Conservation (phyloP, 2,797 vertebrate genomes). For the Sparus aurata region DNA sequence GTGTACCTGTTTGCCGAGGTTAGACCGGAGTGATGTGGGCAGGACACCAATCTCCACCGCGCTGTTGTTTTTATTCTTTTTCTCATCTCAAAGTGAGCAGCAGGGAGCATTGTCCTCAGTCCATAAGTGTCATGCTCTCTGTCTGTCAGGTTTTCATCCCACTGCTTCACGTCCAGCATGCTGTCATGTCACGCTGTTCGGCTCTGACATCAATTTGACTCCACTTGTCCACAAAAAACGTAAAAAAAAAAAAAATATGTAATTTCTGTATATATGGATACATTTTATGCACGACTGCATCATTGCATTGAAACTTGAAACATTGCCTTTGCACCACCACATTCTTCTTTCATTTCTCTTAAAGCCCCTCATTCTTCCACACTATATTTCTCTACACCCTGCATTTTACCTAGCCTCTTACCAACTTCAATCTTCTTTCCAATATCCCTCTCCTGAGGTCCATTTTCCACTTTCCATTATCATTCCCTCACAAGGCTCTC, state of each 20-base stretch:
- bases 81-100: constrained; percentile 35
- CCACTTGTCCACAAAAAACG: constrained; percentile 10
- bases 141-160: constrained; percentile 37
- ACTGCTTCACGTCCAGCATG: constrained; percentile 25
- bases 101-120: constrained; percentile 45
- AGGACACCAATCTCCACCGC: constrained; percentile 28
- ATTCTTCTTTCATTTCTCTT: constrained; percentile 31
- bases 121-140: constrained; percentile 36
- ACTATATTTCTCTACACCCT: constrained; percentile 39
- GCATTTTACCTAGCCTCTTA: constrained; percentile 59
- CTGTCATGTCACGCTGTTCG: constrained; percentile 33
- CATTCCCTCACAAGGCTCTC: constrained; percentile 66
- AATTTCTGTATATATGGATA: background rate
- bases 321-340: constrained; percentile 18
- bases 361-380: constrained; percentile 53
- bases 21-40: constrained; percentile 50
- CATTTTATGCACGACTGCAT: constrained; percentile 24
- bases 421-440: constrained; percentile 77
- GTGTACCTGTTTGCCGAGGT: constrained; percentile 76
- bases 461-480: constrained; percentile 78
- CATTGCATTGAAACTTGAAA: constrained; percentile 11
- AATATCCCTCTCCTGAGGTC: constrained; percentile 71
- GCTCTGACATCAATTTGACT: constrained; percentile 36
- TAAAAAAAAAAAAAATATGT: background rate
- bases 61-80: constrained; percentile 1